A percentile compares a stretch with the other conserved stretches of the same genome.
These are phyloP conservation scores for Ips typographus DNA, from an alignment of 1,140 invertebrate genomes.

Conservation along the genomic window DNA sequence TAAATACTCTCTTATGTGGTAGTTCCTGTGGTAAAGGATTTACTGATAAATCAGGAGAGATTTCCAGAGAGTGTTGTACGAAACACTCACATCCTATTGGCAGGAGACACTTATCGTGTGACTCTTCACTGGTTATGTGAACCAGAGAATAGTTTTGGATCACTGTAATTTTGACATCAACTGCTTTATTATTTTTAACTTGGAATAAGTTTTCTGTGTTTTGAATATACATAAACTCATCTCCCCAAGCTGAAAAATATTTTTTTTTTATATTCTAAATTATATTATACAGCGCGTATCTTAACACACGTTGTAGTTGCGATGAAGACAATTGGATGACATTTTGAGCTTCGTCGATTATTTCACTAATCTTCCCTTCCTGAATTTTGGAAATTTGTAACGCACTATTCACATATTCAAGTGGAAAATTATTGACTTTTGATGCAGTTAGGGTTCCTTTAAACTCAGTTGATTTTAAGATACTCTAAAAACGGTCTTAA, in stretches of 20 bases:
- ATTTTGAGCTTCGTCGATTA: slow-evolving; percentile 23
- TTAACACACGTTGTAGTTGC: neutral
- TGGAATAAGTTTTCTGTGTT: slow-evolving; percentile 41
- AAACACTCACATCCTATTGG: too few species aligned
- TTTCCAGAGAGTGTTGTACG: too few species aligned
- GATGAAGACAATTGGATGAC: neutral
- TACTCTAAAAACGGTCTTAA: slow-evolving; percentile 29
- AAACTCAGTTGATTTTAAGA: slow-evolving; percentile 31
- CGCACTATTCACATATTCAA: slow-evolving; percentile 24
- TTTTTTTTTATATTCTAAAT: too few species aligned
- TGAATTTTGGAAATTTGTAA: neutral
- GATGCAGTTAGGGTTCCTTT: slow-evolving; percentile 37
- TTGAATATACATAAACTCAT: slow-evolving; percentile 48
- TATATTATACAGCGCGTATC: neutral
- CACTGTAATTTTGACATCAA: slow-evolving; percentile 35
- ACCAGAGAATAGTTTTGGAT: slow-evolving; percentile 40
- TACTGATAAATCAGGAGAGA: too few species aligned
- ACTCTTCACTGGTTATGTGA: too few species aligned
- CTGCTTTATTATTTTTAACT: slow-evolving; percentile 38
- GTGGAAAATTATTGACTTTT: slow-evolving; percentile 39
- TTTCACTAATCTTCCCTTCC: slow-evolving; percentile 26
- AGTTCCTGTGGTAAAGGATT: too few species aligned
- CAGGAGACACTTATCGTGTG: too few species aligned
- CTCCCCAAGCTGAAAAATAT: slow-evolving; percentile 39
- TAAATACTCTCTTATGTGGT: too few species aligned